Evolutionary conservation across 2,797 vertebrate species (phyloP), one percentile per base, ranked within the genome.

Genomic region (Chloroceryle inda): DNA sequence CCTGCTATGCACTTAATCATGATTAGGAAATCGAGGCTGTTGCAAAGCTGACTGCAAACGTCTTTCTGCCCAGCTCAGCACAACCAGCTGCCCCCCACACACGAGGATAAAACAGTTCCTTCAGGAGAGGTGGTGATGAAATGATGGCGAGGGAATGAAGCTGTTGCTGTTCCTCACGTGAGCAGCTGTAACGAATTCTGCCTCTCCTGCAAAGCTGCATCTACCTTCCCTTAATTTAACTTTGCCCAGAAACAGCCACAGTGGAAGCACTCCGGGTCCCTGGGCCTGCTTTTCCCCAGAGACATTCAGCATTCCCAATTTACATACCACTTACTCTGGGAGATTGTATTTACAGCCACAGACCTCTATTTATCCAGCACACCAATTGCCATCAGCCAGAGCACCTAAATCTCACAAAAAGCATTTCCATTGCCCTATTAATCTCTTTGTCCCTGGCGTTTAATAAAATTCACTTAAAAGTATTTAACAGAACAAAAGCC

Each of bases 361-460:
- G 92, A 35, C 49, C 2, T 2, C 76, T 86, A 72, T 92, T 94
- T 90, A 88, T 92, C 85, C 89, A 73, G 58, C 44, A 10, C 61
- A 73, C 82, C 35, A 66, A 63, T n/a, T 87, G 58, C 91, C 77
- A 35, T 62, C 75, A 84, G 38, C 76, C 59, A 67, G 76, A 85
- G 72, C 88, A 87, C 64, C 85, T 88, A 77, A 95, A 93, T 90
- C 89, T 90, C 82, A 78, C 63, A 63, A 73, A 83, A 94, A 81
- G 17, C 81, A 86, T 79, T 92, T 92, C 85, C 33, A 72, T 61
- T 68, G 45, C 71, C 40, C 19, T 75, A 24, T 74, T 47, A 50
- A 72, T 75, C 62, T 71, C 76, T 63, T 53, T 20, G 6, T 47
- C 26, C 58, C n/a, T 29, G 31, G 22, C 3, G 0, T 26, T 91